A percentile compares a stretch with the other conserved stretches of the same genome.
These are phyloP conservation scores for Amblyopsis hoosieri DNA, from an alignment of 2,797 vertebrate genomes.

Conservation along the genomic window DNA sequence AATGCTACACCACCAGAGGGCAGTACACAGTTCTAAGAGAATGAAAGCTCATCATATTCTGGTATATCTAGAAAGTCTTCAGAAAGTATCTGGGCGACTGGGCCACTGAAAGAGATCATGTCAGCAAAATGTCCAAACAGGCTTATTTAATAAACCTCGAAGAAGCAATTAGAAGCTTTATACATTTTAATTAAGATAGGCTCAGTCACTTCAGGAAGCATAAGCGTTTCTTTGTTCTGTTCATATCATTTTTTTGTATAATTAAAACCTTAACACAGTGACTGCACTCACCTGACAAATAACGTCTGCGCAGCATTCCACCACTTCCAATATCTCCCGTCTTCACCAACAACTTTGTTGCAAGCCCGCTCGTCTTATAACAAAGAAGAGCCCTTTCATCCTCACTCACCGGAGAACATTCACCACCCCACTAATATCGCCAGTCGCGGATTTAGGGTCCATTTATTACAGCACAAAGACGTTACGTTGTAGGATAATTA, in stretches of 20 bases:
- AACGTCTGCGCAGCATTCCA: not conserved
- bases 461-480: constrained; percentile 55
- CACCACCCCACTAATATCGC: constrained; percentile 63
- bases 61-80: no score
- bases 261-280: constrained; percentile 33
- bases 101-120: no score
- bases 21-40: no score
- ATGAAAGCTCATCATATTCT: no score
- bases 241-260: constrained; percentile 6
- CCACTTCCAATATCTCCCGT: constrained; percentile 31
- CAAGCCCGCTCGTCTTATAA: constrained; percentile 36
- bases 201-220: constrained; percentile 6
- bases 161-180: no score
- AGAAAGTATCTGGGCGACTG: no score
- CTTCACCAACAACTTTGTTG: constrained; percentile 45
- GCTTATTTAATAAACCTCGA: no score
- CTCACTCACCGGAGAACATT: constrained; percentile 33
- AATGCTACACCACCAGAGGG: no score
- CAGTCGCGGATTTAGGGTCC: constrained; percentile 43
- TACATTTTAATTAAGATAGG: constrained; percentile 1
- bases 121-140: no score
- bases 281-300: constrained; percentile 12
- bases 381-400: constrained; percentile 59
- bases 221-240: constrained; percentile 24
- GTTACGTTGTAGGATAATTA: constrained; percentile 30